Base-by-base conservation (phyloP, 2,888 invertebrate genomes). In the Julus scandinavius region DNA sequence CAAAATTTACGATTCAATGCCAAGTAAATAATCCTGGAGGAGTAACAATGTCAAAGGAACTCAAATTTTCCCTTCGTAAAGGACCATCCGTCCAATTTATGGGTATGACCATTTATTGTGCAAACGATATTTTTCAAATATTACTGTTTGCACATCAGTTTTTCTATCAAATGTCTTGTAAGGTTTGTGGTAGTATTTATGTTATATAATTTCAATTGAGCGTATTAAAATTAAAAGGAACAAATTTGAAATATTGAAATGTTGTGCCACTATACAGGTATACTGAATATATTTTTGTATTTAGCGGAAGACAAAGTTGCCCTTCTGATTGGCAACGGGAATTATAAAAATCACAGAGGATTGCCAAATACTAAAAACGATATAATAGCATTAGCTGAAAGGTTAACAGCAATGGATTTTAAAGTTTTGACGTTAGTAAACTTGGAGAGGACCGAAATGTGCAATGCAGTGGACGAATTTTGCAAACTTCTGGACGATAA, bases 301-400 rank as follows among this genome's bases (percentile, higher is more conserved):
- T 50, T 11, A 88, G 88, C 85, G 0, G 85, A 88, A 85, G 88
- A 88, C 50, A 88, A 88, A 84, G 88, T 85, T 11, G 88, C 88
- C 50, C 83, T 88, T 11, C 6, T 88, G 38, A 49, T 88, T 17
- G 88, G 49, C 50, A 88, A 88, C 17, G 38, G 85, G 4, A 38
- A 17, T 29, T 85, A 88, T 41, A 17, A 2, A 2, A 17, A 84
- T 6, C 17, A 11, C 29, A 1, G 1, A 29, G 29, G 4, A 15
- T 84, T 88, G n/a, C n/a, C 38, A 2, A 54, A 54, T 5, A 40
- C 40, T 7, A n/a, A 38, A 20, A 45, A 40, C 9, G 88, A 88
- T 85, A 85, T 85, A 17, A 50, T 50, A 0, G 38, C 11, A 1
- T 85, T 88, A 40, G 85, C 88, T 9, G 4, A 2, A 13, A 17